Percentiles rank a stretch among this genome's conserved stretches.
Conservation (phyloP, 2,888 invertebrate genomes). For the Galeopsomyia nigrocyanea region DNA sequence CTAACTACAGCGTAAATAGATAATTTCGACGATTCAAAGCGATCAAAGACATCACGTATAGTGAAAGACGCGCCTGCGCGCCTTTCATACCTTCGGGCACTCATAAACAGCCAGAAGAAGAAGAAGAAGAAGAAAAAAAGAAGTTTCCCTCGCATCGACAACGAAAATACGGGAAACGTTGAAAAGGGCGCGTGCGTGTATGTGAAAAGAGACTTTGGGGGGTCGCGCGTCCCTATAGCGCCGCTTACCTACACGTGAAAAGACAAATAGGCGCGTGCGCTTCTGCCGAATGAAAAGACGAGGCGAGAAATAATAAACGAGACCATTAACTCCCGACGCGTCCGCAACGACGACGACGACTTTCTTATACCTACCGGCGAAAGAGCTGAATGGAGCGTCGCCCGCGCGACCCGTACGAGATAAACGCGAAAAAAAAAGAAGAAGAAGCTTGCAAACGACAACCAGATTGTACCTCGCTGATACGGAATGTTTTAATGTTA, state of each 20-base stretch:
- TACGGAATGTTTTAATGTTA: neutral
- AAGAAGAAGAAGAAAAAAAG: too few relatives aligned
- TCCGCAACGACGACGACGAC: conserved; percentile 21
- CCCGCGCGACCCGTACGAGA: too few relatives aligned
- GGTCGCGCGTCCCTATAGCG: neutral
- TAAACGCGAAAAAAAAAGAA: neutral
- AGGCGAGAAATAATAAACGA: conserved; percentile 66
- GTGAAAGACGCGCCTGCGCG: too few relatives aligned
- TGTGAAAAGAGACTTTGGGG: conserved; percentile 5
- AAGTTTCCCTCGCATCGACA: neutral
- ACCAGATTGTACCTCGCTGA: conserved; percentile 3
- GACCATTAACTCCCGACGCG: conserved; percentile 61
- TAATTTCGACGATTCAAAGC: too few relatives aligned
- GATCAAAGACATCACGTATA: too few relatives aligned
- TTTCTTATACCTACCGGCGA: too few relatives aligned
- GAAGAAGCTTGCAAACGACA: conserved; percentile 6
- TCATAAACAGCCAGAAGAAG: too few relatives aligned
- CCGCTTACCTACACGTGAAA: conserved; percentile 1
- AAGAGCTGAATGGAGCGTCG: too few relatives aligned
- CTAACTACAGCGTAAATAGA: too few relatives aligned
- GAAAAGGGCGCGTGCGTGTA: conserved; percentile 1
- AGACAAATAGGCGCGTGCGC: conserved; percentile 30
- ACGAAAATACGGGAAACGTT: conserved; percentile 8
- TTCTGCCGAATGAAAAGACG: conserved; percentile 53
- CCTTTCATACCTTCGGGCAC: too few relatives aligned